Base-by-base conservation (phyloP, 2,113 vertebrate species). In the Rhynchopsitta pachyrhyncha region DNA sequence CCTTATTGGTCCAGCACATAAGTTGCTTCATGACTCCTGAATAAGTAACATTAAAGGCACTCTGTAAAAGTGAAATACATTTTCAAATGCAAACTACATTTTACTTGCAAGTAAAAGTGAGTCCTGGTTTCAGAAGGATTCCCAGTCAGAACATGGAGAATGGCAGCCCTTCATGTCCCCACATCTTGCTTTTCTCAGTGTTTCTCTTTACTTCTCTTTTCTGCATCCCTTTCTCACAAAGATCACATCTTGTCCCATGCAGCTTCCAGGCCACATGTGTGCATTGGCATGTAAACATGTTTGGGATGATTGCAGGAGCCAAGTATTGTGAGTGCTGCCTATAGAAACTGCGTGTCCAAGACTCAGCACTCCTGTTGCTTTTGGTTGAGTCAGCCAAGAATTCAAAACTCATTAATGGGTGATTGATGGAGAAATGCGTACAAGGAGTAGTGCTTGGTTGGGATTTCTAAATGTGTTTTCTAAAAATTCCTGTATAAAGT, bases 191-290 rank as follows among this genome's bases (percentile, higher is more conserved):
- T 50, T 74, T 59, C 62, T 50, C 17, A 27, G 11, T 12, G 68
- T 33, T 62, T 44, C 24, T 53, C 37, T 67, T 82, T 31, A 23
- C 44, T 68, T 53, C 27, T 74, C 33, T 46, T 33, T n/a, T 5
- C 42, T 74, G n/a, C 16, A 7, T 31, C 44, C 8, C 63, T 8
- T 12, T 78, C 39, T 37, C 1, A 1, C 41, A 50, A 41, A 47
- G 37, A 17, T 49, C 6, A 1, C 5, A 5, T 25, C 5, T 7
- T 57, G 42, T 82, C 35, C 39, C 1, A 0, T 7, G 27, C 10
- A 22, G 33, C 41, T 83, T 41, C 35, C 41, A 9, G 41, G 73
- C 66, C 60, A 8, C 10, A 2, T 1, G 59, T 50, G 70, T 52
- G 53, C 11, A 1, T 0, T 83, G 92, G 60, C 71, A 49, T 37